These are phyloP conservation scores for Esox lucius DNA, from an alignment of 2,797 vertebrate species.

Conservation along the genomic window DNA sequence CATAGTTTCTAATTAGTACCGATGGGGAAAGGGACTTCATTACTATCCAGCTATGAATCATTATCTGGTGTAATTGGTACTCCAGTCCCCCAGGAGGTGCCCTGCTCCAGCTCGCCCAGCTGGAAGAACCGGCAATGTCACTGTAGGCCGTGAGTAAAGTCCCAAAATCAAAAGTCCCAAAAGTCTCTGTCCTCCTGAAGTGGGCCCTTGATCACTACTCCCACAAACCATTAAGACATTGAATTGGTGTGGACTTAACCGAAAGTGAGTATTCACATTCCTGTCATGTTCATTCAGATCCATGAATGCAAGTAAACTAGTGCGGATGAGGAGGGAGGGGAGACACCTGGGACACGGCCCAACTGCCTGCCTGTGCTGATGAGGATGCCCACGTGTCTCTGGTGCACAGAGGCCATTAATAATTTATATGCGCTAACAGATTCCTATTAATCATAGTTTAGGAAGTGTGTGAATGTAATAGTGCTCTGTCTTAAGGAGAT, in stretches of 20 bases:
- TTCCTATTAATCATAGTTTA: conserved; percentile 54
- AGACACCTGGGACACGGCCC: neutral
- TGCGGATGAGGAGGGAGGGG: neutral
- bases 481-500: conserved; percentile 46
- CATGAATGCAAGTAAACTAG: neutral
- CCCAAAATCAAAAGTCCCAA: neutral
- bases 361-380: neutral
- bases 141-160: conserved; percentile 36
- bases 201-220: neutral
- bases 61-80: conserved; percentile 78
- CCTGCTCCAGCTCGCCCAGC: conserved; percentile 69
- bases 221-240: neutral
- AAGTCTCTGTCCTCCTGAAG: neutral
- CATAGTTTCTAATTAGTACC: conserved; percentile 74
- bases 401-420: conserved; percentile 42
- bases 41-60: conserved; percentile 72
- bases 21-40: conserved; percentile 77
- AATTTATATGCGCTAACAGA: conserved; percentile 47
- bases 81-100: conserved; percentile 77
- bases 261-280: neutral
- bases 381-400: conserved; percentile 23
- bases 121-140: conserved; percentile 52
- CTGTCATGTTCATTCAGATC: neutral
- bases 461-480: conserved; percentile 39
- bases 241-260: neutral